These are phyloP conservation scores for Tenthredo mesomela DNA, from an alignment of 2,888 invertebrate species.

Conservation along the genomic window DNA sequence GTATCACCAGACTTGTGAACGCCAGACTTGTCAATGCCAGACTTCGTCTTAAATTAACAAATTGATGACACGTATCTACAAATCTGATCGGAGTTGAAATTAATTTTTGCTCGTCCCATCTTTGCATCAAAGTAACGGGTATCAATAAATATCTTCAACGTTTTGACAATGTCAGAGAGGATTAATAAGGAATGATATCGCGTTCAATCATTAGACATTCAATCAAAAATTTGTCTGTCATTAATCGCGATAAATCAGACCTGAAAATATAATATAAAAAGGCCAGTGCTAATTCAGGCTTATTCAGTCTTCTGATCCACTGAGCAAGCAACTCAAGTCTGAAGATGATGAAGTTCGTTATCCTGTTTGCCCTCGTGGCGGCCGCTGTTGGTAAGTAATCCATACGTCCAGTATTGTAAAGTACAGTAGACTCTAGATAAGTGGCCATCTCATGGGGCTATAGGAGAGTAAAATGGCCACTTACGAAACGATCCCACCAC, in stretches of 20 bases:
- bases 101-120: background rate
- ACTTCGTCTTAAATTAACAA: background rate
- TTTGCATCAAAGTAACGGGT: background rate
- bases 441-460: too few relatives aligned
- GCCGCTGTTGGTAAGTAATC: constrained; percentile 51
- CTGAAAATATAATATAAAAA: background rate
- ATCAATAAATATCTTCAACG: background rate
- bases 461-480: too few relatives aligned
- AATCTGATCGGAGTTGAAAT: background rate
- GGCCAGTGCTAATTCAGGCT: background rate
- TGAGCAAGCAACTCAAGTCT: background rate
- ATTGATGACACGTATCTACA: background rate
- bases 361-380: constrained; percentile 52
- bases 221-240: background rate
- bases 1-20: background rate
- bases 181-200: too few relatives aligned
- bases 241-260: background rate
- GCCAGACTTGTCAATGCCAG: background rate
- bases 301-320: background rate
- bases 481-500: too few relatives aligned
- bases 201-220: background rate
- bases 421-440: too few relatives aligned
- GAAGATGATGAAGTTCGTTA: constrained; percentile 58
- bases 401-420: too few relatives aligned
- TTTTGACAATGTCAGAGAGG: background rate